These are phyloP conservation scores for Notamacropus eugenii DNA, from an alignment of 2,797 vertebrate genomes.

Conservation along the genomic window DNA sequence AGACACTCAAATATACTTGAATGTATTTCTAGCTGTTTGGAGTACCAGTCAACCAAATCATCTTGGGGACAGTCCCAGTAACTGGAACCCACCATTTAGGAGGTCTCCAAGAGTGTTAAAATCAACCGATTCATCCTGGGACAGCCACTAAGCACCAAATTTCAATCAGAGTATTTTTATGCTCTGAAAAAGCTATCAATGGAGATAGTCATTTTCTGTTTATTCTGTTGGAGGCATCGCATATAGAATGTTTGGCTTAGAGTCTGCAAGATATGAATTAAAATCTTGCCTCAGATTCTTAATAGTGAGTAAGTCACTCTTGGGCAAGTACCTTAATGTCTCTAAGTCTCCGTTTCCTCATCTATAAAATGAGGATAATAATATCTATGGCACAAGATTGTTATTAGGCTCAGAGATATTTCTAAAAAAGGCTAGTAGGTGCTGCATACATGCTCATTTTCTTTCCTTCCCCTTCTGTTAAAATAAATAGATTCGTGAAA, in stretches of 20 bases:
- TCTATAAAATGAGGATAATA: not conserved
- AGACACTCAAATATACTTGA: not conserved
- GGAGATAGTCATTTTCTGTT: not conserved
- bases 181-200: not conserved
- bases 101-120: not conserved
- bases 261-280: not conserved
- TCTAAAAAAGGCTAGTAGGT: not conserved
- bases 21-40: not conserved
- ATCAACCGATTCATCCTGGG: not conserved
- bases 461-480: not conserved
- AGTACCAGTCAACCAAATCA: not conserved
- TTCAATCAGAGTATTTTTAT: not conserved
- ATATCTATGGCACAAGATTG: rapidly evolving
- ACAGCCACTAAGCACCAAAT: not conserved
- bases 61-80: not conserved
- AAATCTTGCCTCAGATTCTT: not conserved
- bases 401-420: not conserved
- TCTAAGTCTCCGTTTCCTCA: not conserved
- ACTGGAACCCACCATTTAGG: not conserved
- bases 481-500: not conserved
- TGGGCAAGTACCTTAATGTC: not conserved
- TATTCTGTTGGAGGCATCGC: not conserved
- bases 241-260: not conserved
- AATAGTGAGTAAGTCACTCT: not conserved
- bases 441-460: not conserved